A percentile compares a stretch with the other conserved stretches of the same genome.
Conservation (phyloP, 2,113 vertebrate genomes). For the Ictalurus furcatus region DNA sequence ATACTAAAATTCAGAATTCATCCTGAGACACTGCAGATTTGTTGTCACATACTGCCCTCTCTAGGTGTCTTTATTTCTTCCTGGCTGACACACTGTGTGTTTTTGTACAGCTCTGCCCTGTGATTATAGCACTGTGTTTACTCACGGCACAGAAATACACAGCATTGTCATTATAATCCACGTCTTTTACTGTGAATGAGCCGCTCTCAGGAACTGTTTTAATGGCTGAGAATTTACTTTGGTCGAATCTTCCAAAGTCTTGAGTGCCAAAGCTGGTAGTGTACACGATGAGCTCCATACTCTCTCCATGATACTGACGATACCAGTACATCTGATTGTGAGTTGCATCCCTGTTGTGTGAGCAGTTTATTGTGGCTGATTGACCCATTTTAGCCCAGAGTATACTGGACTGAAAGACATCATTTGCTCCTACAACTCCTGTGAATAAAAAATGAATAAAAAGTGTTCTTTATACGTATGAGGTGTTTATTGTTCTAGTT, state of each 20-base stretch:
- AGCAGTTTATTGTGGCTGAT: constrained; percentile 35
- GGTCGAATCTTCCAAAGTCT: constrained; percentile 29
- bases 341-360: not conserved
- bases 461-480: not conserved
- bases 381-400: not conserved
- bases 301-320: constrained; percentile 43
- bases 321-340: constrained; percentile 55
- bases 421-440: constrained; percentile 44
- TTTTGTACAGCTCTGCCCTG: constrained; percentile 40
- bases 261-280: not conserved
- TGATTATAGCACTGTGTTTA: constrained; percentile 39
- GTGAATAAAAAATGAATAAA: not conserved
- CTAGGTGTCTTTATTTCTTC: not conserved
- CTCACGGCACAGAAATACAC: constrained; percentile 54
- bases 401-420: constrained; percentile 51
- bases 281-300: constrained; percentile 38
- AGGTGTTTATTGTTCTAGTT: not conserved
- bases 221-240: constrained; percentile 12
- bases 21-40: not conserved
- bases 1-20: too few relatives aligned
- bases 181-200: constrained; percentile 39
- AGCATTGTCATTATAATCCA: constrained; percentile 43
- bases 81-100: not conserved
- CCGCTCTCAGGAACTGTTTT: constrained; percentile 10
- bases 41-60: not conserved